Base-by-base conservation (phyloP, 1,140 invertebrate genomes). In the Triops longicaudatus region DNA sequence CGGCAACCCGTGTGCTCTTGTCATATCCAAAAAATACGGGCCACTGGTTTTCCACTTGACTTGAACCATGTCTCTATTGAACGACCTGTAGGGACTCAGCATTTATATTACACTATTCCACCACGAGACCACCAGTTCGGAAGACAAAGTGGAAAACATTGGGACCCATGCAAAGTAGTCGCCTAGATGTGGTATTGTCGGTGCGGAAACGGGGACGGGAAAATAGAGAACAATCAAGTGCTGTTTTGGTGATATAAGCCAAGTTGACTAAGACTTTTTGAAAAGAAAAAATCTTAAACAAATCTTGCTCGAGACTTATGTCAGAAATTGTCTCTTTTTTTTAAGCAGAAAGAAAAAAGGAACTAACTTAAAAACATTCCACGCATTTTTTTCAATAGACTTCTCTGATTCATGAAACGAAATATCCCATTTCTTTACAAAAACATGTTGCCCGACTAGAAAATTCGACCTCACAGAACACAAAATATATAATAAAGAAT, bases 21-120 rank as follows among this genome's bases (percentile, higher is more conserved):
- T 63, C 50, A 63, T 63, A 14, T 22, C 17, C 50, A 22, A 63
- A 63, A 37, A n/a, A 22, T 63, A 63, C 22, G n/a, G 50, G 50
- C 50, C 50, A 63, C 50, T 63, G 50, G 50, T 63, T n/a, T 63
- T 63, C n/a, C 50, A 63, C 50, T 63, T 63, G 10, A 63, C 50
- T 63, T 17, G 22, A 63, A 63, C 14, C 50, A 63, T 63, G 50
- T 63, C 50, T 63, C 50, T 63, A 63, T 63, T 22, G 50, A 63
- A 63, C 50, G 50, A 63, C 50, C 50, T 63, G 50, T 14, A 63
- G 50, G 50, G n/a, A n/a, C 17, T 63, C 50, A 22, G 6, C n/a
- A 22, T 63, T 63, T 63, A 0, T 63, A 63, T 63, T 63, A 63
- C 14, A 63, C 17, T 63, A 63, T 63, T 63, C 22, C 50, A 63